Evolutionary conservation across 2,113 vertebrate genomes (phyloP), one percentile per base, ranked within the genome.

Genomic region (Lophochroa leadbeateri): DNA sequence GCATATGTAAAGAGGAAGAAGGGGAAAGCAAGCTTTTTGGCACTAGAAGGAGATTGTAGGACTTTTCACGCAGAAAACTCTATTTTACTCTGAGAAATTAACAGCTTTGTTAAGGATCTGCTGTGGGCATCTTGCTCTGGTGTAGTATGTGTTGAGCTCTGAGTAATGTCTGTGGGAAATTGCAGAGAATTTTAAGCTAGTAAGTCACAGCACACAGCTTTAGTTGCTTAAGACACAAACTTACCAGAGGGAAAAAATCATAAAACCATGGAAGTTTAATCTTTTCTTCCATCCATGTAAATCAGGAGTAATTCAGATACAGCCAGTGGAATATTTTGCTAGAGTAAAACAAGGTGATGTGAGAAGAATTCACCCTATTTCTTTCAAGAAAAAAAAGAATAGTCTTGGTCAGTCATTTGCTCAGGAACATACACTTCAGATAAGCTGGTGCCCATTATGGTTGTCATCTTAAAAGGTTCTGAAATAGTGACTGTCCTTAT

Each of bases 81-180:
- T 84, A n/a, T 53, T 88, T 95, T 96, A 74, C 4, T 92, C 20
- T 50, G 68, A 92, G 35, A 84, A 96, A 87, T 87, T 58, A 68
- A 85, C 57, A 74, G 19, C 31, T 91, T 83, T 76, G 18, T 70
- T 70, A 78, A 72, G 65, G 33, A 60, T 31, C 17, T 28, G 41
- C 23, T 88, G 17, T 75, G 88, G 78, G 17, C 64, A 49, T 50
- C 52, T 91, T 93, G 12, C 17, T 91, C 47, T 17, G 25, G 33
- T 29, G 19, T 46, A 47, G 37, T 12, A 8, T 50, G 5, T 65
- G 17, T 53, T 71, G 76, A 86, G 12, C 33, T 82, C 23, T 72
- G 17, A 82, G 19, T 50, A 71, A 75, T 21, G 25, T 55, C 55
- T 80, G 11, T 53, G 10, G 37, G 31, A 69, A 93, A 74, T 69